A percentile compares a stretch with the other conserved stretches of the same genome.
phyloP scores from a whole-genome alignment of 2,888 invertebrate species.

The Oeneis ivallda region DNA sequence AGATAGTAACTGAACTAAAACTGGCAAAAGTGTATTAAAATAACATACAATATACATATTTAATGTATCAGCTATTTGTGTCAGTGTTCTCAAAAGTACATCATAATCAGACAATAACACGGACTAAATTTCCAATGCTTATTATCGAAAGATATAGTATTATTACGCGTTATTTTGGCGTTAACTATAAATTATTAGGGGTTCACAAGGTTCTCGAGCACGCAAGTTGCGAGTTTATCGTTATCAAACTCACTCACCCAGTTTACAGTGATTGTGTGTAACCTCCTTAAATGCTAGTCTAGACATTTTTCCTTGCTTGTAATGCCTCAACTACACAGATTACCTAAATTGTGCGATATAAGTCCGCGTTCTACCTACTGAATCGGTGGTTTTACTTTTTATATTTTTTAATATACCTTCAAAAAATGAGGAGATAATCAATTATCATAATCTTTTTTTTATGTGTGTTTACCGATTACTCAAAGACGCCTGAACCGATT shows the following conservation, averaged over 20 bases:
- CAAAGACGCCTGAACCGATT: no score
- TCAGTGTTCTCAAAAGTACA: conserved; percentile 15
- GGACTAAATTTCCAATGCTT: conserved; percentile 16
- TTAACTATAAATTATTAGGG: conserved; percentile 55
- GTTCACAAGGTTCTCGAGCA: conserved; percentile 78
- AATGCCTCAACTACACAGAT: conserved; percentile 28
- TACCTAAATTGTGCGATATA: conserved; percentile 31
- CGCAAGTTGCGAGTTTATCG: conserved; percentile 63
- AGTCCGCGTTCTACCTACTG: background rate
- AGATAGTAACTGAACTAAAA: background rate
- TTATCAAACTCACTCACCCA: conserved; percentile 51
- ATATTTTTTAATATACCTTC: no score
- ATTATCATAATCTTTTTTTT: no score
- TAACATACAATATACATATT: background rate
- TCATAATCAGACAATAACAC: conserved; percentile 3
- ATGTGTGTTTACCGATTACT: no score
- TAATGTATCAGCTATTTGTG: no score
- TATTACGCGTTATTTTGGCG: conserved; percentile 22
- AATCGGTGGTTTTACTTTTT: background rate
- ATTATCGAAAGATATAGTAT: conserved; percentile 15
- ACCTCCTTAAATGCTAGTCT: conserved; percentile 49
- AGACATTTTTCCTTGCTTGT: conserved; percentile 40
- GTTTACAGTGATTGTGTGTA: conserved; percentile 41
- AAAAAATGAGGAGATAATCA: no score
- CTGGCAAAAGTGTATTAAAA: background rate